Conservation (phyloP, 2,888 invertebrate species). For the Drosophila falleni region DNA sequence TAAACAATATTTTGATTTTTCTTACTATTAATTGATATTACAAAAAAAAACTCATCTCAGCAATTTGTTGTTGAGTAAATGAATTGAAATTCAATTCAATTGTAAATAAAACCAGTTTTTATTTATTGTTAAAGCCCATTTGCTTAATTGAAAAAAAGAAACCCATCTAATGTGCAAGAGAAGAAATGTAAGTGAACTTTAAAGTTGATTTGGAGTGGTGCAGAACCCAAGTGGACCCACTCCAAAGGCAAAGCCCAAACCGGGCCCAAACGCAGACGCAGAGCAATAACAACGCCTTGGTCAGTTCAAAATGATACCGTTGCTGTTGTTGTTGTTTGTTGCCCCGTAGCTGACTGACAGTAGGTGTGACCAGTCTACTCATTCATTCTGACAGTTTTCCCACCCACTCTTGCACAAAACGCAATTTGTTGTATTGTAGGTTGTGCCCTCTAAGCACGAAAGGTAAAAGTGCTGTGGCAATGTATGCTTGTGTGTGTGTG, state of each 20-base stretch:
- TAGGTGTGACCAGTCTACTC: conserved; percentile 84
- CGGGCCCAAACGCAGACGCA: conserved; percentile 22
- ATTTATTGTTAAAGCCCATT: conserved; percentile 40
- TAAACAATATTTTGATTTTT: no score
- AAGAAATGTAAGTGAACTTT: conserved; percentile 49
- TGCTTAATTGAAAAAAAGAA: conserved; percentile 63
- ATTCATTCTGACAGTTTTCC: conserved; percentile 84
- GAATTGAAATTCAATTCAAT: neutral
- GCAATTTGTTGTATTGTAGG: conserved; percentile 83
- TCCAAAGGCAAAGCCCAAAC: conserved; percentile 1
- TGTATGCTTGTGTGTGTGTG: conserved; percentile 15
- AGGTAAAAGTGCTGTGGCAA: conserved; percentile 73
- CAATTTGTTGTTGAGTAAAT: no score
- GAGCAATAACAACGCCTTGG: conserved; percentile 71
- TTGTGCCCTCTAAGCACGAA: conserved; percentile 81
- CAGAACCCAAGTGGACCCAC: conserved; percentile 16
- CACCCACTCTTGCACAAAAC: conserved; percentile 83
- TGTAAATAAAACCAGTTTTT: conserved; percentile 25
- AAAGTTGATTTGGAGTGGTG: conserved; percentile 45
- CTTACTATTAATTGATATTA: no score
- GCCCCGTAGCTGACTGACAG: conserved; percentile 80
- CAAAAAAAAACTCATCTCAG: neutral
- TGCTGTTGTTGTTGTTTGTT: conserved; percentile 29
- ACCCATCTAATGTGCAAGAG: conserved; percentile 33
- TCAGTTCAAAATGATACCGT: conserved; percentile 62